Evolutionary conservation across 2,797 vertebrate species (phyloP), one percentile per base, ranked within the genome.

Genomic region (Distichodus sexfasciatus): DNA sequence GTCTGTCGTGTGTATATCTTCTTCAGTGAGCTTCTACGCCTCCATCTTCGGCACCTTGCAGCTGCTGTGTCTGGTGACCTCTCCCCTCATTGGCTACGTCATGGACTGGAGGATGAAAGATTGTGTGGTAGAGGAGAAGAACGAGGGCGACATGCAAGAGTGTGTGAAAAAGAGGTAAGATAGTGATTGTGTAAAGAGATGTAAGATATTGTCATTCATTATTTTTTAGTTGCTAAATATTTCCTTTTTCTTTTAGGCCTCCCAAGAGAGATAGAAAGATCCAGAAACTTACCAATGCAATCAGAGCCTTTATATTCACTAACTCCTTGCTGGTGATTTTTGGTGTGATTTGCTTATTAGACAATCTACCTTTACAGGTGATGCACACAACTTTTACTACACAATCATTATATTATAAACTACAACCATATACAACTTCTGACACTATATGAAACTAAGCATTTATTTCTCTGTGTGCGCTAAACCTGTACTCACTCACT

Each of bases 61-160:
- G 82, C 85, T 95, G 64, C 81, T 94, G 3, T 95, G 94, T 79
- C 89, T 96, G 0, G 50, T 94, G 53, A 94, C 93, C 15, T 91
- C 90, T 47, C 94, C 94, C n/a, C 55, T 93, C 68, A 95, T 95
- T 26, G 94, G 94, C 61, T 95, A 93, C 77, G 86, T 94, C 83
- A 95, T 95, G 94, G 94, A 96, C 87, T 96, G 94, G 94, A 87
- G 58, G 78, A 89, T 95, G 85, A 94, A 90, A 76, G 92, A 95
- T 70, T 89, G 86, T 65, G 85, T 83, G 19, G 87, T 84, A 0
- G 82, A 83, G 21, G 66, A 68, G 2, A 50, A 24, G 72, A 71
- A 24, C 81, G 77, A 47, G 82, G 85, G 90, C 90, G 47, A n/a
- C n/a, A n/a, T n/a, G 65, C 38, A 10, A 12, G 12, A 8, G 43